Evolutionary conservation across 2,888 invertebrate species (phyloP), one percentile per base, ranked within the genome.

Genomic region (Acrocera orbiculus): DNA sequence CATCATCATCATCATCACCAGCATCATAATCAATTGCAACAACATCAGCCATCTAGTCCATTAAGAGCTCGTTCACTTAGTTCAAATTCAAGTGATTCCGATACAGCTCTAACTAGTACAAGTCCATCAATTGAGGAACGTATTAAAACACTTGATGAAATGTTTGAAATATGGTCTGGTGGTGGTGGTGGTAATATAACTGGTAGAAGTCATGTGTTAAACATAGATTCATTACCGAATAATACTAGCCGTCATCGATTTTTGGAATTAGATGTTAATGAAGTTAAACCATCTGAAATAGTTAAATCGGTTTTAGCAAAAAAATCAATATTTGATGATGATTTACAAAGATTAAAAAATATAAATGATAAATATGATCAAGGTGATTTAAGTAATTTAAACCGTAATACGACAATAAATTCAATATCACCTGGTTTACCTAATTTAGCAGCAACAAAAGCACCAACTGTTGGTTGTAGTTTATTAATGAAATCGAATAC

Each of bases 241-340:
- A 8, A 22, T 22, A n/a, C 19, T n/a, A 11, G 23, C 11, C 79
- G 79, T 49, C 80, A 80, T 50, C 76, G 80, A 47, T 66, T 85
- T 34, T 67, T 85, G 26, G 82, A 85, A 47, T 64, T 83, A 38
- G 80, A 83, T 52, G 69, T 81, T 39, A 73, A 75, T 49, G 77
- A 80, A 50, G 70, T 82, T 38, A 85, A 90, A 54, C 92, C 90
- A 1, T 92, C 92, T 16, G 90, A 90, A 48, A 90, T 93, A 48
- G 83, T 90, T 24, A 83, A 86, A 50, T 85, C 87, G 16, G 71
- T 95, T 47, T 67, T 93, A 49, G 86, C 90, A 5, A 86, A 87
- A 57, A 76, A 82, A 42, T 90, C 89, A 32, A 86, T 95, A 34
- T 93, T 95, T 59, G 95, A 95, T 55, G 93, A 93, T 57, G 95